phyloP scores from a whole-genome alignment of 1,140 invertebrate genomes.

The Nautilus pompilius region DNA sequence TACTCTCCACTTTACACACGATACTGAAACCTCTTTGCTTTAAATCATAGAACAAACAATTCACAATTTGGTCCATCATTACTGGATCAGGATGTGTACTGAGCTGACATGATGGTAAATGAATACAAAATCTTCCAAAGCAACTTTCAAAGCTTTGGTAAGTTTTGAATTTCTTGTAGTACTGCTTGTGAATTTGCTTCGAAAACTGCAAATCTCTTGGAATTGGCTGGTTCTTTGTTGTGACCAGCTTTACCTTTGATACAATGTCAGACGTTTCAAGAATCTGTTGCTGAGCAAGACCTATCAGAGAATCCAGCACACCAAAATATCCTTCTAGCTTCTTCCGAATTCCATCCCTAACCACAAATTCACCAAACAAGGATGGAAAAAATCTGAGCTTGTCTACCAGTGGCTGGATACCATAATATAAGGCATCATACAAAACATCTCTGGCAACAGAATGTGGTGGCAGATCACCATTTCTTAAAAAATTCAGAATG shows the following conservation, averaged over 20 bases:
- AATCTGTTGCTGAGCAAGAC: conserved; percentile 20
- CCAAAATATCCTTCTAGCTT: conserved; percentile 23
- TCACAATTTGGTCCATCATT: conserved; percentile 21
- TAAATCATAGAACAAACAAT: conserved; percentile 20
- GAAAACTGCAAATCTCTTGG: conserved; percentile 29
- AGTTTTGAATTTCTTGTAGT: conserved; percentile 24
- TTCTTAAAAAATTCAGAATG: conserved; percentile 32
- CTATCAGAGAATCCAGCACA: conserved; percentile 18
- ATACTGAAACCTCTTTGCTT: conserved; percentile 18
- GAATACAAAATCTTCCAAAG: conserved; percentile 24
- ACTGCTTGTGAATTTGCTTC: conserved; percentile 29
- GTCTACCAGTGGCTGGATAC: conserved; percentile 23
- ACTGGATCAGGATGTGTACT: conserved; percentile 21
- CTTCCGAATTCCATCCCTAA: conserved; percentile 23
- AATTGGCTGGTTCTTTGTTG: conserved; percentile 28
- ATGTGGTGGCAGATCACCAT: conserved; percentile 24
- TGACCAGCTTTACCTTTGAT: conserved; percentile 21
- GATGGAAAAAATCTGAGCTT: conserved; percentile 19
- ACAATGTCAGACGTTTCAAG: conserved; percentile 19
- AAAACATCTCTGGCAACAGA: conserved; percentile 20
- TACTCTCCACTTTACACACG: conserved; percentile 10
- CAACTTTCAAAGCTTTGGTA: conserved; percentile 26
- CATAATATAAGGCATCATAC: conserved; percentile 27
- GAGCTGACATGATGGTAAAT: conserved; percentile 20
- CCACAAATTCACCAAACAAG: conserved; percentile 28